These are phyloP conservation scores for Anguilla obscura DNA, from an alignment of 2,797 vertebrate genomes.

Conservation along the genomic window DNA sequence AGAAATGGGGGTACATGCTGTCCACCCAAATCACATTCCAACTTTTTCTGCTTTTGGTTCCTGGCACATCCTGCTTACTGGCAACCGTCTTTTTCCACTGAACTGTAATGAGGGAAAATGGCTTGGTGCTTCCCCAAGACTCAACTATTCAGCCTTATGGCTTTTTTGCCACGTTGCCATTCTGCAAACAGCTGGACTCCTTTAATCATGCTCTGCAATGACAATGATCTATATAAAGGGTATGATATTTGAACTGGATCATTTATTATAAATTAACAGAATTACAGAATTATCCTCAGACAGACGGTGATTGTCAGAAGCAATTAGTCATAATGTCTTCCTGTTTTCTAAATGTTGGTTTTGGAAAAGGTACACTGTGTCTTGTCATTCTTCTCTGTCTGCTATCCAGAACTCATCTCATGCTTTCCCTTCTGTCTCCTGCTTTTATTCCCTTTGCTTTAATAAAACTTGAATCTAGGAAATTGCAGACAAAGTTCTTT, in stretches of 20 bases:
- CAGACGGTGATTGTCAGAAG: constrained; percentile 45
- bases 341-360: constrained; percentile 46
- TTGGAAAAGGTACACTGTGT: neutral
- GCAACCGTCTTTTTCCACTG: constrained; percentile 18
- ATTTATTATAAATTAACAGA: constrained; percentile 16
- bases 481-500: constrained; percentile 1
- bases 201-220: constrained; percentile 27
- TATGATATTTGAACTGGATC: constrained; percentile 25
- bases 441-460: constrained; percentile 34
- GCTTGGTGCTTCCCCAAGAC: constrained; percentile 30
- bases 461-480: constrained; percentile 40
- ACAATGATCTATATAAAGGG: constrained; percentile 20
- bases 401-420: neutral
- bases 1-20: neutral
- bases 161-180: constrained; percentile 27
- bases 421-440: neutral
- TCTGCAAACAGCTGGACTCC: constrained; percentile 32
- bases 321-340: constrained; percentile 36
- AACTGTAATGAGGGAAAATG: constrained; percentile 42
- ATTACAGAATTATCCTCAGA: constrained; percentile 32
- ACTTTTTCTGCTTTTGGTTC: constrained; percentile 12
- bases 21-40: constrained; percentile 16
- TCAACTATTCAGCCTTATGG: neutral
- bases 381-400: constrained; percentile 10
- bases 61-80: constrained; percentile 34